Evolutionary conservation across 2,888 invertebrate species (phyloP), one percentile per base, ranked within the genome.

Genomic region (Deilephila elpenor): DNA sequence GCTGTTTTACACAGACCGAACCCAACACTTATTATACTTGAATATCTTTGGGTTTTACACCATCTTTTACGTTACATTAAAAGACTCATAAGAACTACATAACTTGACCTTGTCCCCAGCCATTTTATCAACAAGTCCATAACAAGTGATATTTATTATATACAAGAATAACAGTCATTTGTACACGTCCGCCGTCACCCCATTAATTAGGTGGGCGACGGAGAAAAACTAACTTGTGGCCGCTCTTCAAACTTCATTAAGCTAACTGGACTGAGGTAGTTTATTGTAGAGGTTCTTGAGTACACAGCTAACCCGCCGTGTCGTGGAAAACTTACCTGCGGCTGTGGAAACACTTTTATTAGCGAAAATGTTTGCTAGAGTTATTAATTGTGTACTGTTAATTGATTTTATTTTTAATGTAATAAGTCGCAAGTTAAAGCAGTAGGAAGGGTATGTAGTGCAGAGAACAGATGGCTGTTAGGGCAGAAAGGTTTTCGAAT

Each of bases 211-310:
- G 51, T 67, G 44, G 44, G 51, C 67, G 67, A 67, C 44, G 44
- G 25, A 67, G 67, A 67, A 67, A 67, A 67, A 67, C 44, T 51
- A 67, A 67, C 44, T 67, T 67, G 25, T 14, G 67, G 5, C 51
- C 44, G 25, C 67, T 67, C 67, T 51, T 67, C 67, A 67, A 67
- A 67, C 67, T 51, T 67, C 67, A 67, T 44, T 67, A 67, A 67
- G 17, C 67, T 67, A 44, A 67, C 67, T 51, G 34, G 20, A 64
- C 14, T 67, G 64, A 11, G 64, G 37, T 67, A 25, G 51, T 51
- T 67, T 14, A 51, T 67, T 25, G 25, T 56, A 56, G 56, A 51
- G 20, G 67, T 44, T 67, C 44, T 25, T 51, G 51, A 67, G 67
- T 11, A 67, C 51, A 67, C 51, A 67, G 17, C 32, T 25, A 25